Conservation (phyloP, 2,888 invertebrate species). For the Bimastos eiseni region DNA sequence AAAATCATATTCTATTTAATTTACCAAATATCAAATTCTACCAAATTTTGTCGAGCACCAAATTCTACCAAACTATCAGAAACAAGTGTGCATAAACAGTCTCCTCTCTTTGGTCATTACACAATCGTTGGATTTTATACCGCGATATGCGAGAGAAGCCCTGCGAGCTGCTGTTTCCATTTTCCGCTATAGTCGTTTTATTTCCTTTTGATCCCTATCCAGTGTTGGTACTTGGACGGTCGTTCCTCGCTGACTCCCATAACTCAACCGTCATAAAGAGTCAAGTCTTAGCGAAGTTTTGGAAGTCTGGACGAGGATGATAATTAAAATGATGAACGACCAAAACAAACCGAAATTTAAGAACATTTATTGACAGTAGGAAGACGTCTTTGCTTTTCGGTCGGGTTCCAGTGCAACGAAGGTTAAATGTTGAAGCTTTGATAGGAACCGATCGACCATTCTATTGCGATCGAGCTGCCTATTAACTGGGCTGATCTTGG, state of each 20-base stretch:
- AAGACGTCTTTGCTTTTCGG: not conserved
- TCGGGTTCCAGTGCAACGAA: not conserved
- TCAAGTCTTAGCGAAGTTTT: not conserved
- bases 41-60: too few species aligned
- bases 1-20: too few species aligned
- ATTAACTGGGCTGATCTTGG: not conserved
- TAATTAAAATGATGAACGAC: not conserved
- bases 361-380: not conserved
- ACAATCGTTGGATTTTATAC: not conserved
- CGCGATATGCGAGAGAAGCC: too few species aligned
- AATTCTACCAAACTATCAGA: not conserved
- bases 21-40: too few species aligned
- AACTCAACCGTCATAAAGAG: not conserved
- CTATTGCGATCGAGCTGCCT: not conserved
- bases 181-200: not conserved
- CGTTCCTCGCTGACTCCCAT: not conserved
- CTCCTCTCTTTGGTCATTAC: not conserved
- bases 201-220: not conserved
- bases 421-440: not conserved
- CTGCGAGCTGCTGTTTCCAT: too few species aligned
- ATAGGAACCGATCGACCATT: not conserved
- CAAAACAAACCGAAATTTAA: not conserved
- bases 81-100: not conserved
- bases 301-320: not conserved
- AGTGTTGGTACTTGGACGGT: not conserved